Evolutionary conservation across 2,797 vertebrate genomes (phyloP).

Genomic region (Periophthalmus magnuspinnatus): DNA sequence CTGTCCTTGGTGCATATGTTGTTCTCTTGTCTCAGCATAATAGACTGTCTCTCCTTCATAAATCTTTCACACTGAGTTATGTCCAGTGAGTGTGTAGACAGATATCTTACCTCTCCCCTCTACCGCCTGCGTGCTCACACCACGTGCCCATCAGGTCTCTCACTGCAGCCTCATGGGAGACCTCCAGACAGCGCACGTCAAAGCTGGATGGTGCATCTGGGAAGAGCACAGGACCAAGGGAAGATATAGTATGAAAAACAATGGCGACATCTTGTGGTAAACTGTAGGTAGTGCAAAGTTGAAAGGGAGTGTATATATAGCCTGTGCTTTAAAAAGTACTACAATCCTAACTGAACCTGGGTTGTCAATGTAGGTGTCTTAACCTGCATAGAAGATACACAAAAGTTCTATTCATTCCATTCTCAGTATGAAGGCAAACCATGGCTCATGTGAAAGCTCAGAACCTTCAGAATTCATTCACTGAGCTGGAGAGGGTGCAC

Average conservation of each 20-base stretch:
- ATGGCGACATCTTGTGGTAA: conserved; percentile 56
- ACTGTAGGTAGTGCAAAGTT: background rate
- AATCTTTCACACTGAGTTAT: background rate
- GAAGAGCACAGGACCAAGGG: background rate
- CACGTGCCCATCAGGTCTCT: conserved; percentile 70
- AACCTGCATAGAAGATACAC: no score
- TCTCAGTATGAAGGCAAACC: no score
- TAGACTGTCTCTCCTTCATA: background rate
- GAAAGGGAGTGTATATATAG: no score
- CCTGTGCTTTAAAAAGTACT: no score
- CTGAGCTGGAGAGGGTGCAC: no score
- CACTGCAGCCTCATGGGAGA: conserved; percentile 69
- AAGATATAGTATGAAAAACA: conserved; percentile 6
- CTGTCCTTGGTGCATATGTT: background rate
- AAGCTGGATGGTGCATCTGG: conserved; percentile 67
- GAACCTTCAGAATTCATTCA: no score
- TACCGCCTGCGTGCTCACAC: conserved; percentile 29
- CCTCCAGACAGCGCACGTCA: conserved; percentile 69
- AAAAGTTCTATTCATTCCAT: no score
- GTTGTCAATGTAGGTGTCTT: no score
- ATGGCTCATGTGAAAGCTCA: no score
- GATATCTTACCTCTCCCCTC: conserved; percentile 37
- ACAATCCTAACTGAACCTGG: no score
- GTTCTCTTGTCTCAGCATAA: conserved; percentile 1
- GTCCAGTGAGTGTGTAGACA: conserved; percentile 56